Evolutionary conservation across 1,140 invertebrate species (phyloP), one percentile per base, ranked within the genome.

Genomic region (Cataglyphis hispanica): DNA sequence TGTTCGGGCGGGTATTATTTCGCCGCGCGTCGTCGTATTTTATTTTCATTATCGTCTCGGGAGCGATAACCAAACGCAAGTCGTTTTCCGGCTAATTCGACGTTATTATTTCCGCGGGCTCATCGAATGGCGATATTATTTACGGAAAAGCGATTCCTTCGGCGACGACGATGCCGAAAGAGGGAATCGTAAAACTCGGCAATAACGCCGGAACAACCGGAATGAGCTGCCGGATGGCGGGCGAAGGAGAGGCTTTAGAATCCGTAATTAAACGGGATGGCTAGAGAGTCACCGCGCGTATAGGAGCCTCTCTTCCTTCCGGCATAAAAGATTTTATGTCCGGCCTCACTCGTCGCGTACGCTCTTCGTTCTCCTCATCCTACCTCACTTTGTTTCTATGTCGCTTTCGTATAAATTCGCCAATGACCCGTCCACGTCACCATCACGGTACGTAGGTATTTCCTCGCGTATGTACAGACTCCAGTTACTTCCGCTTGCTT

Each of bases 251-350:
- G 90, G 90, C 88, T 89, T 91, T 89, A 91, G 91, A 92, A 92
- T 91, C 86, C 67, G 91, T 92, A 92, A 92, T 92, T 92, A 92
- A 92, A 92, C 90, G 87, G 66, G 84, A 81, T 78, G 67, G 87
- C 72, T 87, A 63, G 61, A 63, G 61, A 72, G 77, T 84, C 72
- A 74, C 81, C 87, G 22, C 50, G 64, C 63, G 74, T 69, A 56
- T 67, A 84, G 40, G 40, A 64, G 87, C 75, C 70, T 50, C 16
- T 50, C 46, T 87, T 85, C 56, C 70, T 31, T 31, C 31, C 34
- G 70, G 78, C 69, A 84, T 91, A 88, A 91, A 91, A 91, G 89
- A 77, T 92, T 92, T 92, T 91, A 92, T 81, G 72, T 76, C 22
- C 75, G 85, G 34, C 61, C 53, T 63, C 34, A 31, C 70, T 64